Evolutionary conservation across 2,888 invertebrate species (phyloP), one percentile per base, ranked within the genome.

Genomic region (Choristoneura rosaceana): DNA sequence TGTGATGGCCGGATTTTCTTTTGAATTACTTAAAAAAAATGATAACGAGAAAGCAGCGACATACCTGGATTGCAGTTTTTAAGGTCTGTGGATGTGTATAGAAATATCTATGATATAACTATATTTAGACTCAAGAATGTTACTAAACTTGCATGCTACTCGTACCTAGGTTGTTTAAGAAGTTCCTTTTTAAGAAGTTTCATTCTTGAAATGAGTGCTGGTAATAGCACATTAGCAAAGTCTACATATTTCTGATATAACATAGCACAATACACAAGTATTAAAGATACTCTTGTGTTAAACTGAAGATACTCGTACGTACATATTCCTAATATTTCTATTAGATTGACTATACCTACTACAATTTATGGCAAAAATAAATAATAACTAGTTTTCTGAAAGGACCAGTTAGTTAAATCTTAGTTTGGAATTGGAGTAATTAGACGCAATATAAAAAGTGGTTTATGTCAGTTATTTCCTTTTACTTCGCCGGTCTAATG

Each of bases 391-490:
- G 63, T 70, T 70, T 63, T 59, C 58, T 45, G 7, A 15, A 63
- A 38, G 12, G 34, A n/a, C 47, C 0, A 60, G 43, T 58, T 45
- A 58, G 12, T 4, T 69, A 12, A 61, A 34, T 61, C 17, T 52
- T 4, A 15, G 9, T 43, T 41, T 34, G 52, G 60, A 66, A 61
- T 61, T 52, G 52, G n/a, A 45, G 71, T 14, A 66, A 66, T 71
- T 71, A 71, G 47, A 61, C 47, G 15, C 65, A 25, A 41, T 25
- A 55, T 55, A 62, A 71, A 71, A 67, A 71, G 67, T 33, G 9
- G 70, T 71, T 71, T 71, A 50, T 66, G 52, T 50, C 47, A 15
- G 12, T 65, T 61, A 14, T 61, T 25, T 61, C 62, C 67, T 66
- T 50, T 61, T 63, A 63, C 63, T 47, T 47, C 25, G 14, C 52